phyloP scores from a whole-genome alignment of 2,888 invertebrate genomes.

The Drosophila barbarae region DNA sequence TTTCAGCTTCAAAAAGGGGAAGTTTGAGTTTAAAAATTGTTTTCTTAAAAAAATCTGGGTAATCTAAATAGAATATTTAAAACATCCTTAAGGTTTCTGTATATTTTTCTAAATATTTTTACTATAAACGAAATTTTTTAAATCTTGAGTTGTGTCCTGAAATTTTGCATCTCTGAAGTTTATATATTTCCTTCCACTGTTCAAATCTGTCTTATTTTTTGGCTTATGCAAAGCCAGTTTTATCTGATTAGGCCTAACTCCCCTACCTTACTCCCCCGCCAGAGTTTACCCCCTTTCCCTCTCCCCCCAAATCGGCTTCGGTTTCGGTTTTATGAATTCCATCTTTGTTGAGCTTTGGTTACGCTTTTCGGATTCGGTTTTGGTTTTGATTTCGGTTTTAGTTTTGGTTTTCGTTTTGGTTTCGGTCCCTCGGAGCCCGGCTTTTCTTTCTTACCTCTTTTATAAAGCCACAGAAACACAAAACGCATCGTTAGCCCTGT shows the following conservation, averaged over 20 bases:
- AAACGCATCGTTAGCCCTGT: constrained; percentile 58
- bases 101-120: background rate
- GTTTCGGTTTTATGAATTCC: constrained; percentile 44
- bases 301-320: constrained; percentile 13
- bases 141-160: background rate
- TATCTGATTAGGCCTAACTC: constrained; percentile 63
- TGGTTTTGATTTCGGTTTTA: constrained; percentile 24
- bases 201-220: constrained; percentile 20
- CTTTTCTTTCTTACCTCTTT: constrained; percentile 25
- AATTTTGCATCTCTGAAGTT: background rate
- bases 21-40: background rate
- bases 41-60: background rate
- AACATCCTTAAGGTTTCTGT: background rate
- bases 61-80: background rate
- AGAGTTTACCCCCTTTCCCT: background rate
- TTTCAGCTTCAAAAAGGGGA: too few species aligned
- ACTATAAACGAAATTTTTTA: background rate
- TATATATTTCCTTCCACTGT: constrained; percentile 19
- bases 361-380: constrained; percentile 42
- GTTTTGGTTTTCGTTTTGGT: constrained; percentile 33
- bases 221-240: constrained; percentile 45
- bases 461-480: constrained; percentile 51
- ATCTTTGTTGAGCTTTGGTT: constrained; percentile 43
- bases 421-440: background rate
- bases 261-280: constrained; percentile 1